phyloP scores from a whole-genome alignment of 2,888 invertebrate species.

The Prenolepis imparis region DNA sequence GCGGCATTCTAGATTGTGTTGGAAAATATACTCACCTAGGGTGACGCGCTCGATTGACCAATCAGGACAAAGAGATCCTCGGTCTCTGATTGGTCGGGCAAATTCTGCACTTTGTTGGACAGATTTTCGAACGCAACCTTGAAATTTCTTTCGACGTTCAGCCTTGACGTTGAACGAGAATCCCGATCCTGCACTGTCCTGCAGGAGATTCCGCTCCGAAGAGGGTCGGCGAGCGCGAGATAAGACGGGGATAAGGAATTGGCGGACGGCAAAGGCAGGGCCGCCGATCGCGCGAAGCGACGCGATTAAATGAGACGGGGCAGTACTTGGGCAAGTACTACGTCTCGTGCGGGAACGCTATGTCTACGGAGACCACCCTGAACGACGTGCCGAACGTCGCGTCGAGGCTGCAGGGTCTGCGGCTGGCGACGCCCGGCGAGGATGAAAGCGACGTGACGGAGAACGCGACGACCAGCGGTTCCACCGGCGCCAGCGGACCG shows the following conservation, averaged over 20 bases:
- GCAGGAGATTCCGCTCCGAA: not conserved
- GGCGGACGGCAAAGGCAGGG: slow-evolving; percentile 19
- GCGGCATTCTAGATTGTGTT: no score
- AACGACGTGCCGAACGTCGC: slow-evolving; percentile 76
- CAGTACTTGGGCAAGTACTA: slow-evolving; percentile 71
- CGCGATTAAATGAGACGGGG: slow-evolving; percentile 74
- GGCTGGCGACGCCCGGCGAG: slow-evolving; percentile 65
- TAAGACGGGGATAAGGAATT: not conserved
- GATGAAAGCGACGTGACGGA: slow-evolving; percentile 69
- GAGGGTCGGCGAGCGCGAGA: not conserved
- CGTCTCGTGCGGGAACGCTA: slow-evolving; percentile 72
- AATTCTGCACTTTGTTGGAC: no score
- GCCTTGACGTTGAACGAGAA: no score
- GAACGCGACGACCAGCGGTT: slow-evolving; percentile 45
- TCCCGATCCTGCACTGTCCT: no score
- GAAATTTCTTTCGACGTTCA: no score
- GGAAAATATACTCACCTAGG: no score
- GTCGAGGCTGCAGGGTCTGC: slow-evolving; percentile 76
- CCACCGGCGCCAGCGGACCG: not conserved
- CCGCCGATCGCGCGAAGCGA: slow-evolving; percentile 53
- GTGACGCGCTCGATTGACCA: no score
- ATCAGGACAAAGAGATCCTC: no score
- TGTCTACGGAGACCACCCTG: slow-evolving; percentile 77
- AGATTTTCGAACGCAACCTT: no score
- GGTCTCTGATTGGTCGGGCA: no score